Conservation (phyloP, 1,140 invertebrate genomes). For the Eriosoma lanigerum region DNA sequence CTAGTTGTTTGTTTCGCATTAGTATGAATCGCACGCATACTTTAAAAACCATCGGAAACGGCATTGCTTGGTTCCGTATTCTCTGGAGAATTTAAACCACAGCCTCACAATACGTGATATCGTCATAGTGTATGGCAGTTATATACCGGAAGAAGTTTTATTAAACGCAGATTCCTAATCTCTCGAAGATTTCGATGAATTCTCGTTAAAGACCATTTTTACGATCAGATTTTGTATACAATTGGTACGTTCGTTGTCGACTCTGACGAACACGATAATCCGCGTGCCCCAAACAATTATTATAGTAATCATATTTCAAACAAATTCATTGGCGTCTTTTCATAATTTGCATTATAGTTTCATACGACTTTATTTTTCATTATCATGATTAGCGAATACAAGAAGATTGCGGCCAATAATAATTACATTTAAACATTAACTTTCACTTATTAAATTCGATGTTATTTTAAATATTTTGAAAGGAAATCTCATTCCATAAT, state of each 20-base stretch:
- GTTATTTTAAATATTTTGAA: too few relatives aligned
- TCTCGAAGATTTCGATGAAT: constrained; percentile 14
- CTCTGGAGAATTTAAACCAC: background rate
- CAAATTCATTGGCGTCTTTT: too few relatives aligned
- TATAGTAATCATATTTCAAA: too few relatives aligned
- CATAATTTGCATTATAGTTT: too few relatives aligned
- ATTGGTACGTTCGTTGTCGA: background rate
- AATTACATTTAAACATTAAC: too few relatives aligned
- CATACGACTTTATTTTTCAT: too few relatives aligned
- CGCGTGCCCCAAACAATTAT: too few relatives aligned
- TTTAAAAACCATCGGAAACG: constrained; percentile 15
- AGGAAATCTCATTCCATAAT: too few relatives aligned
- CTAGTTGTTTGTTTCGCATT: constrained; percentile 1
- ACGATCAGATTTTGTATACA: background rate
- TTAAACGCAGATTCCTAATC: constrained; percentile 12
- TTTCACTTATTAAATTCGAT: too few relatives aligned
- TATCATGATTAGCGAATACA: too few relatives aligned
- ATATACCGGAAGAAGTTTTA: background rate
- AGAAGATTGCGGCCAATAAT: too few relatives aligned
- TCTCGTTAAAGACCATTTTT: constrained; percentile 14
- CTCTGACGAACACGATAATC: background rate
- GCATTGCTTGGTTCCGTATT: background rate
- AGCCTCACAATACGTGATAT: constrained; percentile 18
- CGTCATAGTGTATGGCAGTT: background rate
- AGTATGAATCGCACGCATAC: background rate